Base-by-base conservation (phyloP, 2,113 vertebrate species). In the Sarotherodon lohbergeri region DNA sequence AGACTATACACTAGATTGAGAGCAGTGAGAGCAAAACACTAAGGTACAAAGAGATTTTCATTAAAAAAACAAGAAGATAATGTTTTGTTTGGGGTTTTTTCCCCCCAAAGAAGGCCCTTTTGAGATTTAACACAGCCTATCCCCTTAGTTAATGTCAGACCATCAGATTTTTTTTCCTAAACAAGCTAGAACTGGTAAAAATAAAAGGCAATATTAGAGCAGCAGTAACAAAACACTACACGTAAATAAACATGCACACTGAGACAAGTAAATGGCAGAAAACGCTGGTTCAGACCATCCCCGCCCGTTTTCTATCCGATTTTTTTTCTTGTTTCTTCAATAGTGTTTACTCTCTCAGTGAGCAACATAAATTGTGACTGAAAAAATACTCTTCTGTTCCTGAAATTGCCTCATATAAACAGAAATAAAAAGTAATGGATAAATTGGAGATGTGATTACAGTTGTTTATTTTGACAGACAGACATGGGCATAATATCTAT, bases 11-110 rank as follows among this genome's bases (percentile, higher is more conserved):
- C 43, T 76, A 50, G 16, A 17, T 76, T 76, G 24, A 50, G 71
- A 50, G 24, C 9, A 11, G 71, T 48, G 14, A 71, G 66, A 48
- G 24, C 43, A 50, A 76, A 76, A 76, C 71, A 76, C 24, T 12
- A 48, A 29, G 43, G 39, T 19, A 48, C 43, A 50, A 76, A 50
- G 13, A 8, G 41, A 76, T 2, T 29, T 76, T 76, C 24, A 29
- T 19, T 1, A 1, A 29, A 19, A 29, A 66, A 36, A 5, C 5
- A 50, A 29, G 22, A 27, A 27, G 17, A 46, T 4, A 29, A 46
- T 27, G 10, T 73, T 48, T 29, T 50, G 34, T 68, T 68, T 68
- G 34, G 61, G 57, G 0, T 0, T n/a, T n/a, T 34, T 66, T 68
- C 13, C 0, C 61, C 43, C 16, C 24, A 78, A 36, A 36, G 43